Base-by-base conservation (phyloP, 2,113 vertebrate genomes). In the Mesoclemmys tuberculata region DNA sequence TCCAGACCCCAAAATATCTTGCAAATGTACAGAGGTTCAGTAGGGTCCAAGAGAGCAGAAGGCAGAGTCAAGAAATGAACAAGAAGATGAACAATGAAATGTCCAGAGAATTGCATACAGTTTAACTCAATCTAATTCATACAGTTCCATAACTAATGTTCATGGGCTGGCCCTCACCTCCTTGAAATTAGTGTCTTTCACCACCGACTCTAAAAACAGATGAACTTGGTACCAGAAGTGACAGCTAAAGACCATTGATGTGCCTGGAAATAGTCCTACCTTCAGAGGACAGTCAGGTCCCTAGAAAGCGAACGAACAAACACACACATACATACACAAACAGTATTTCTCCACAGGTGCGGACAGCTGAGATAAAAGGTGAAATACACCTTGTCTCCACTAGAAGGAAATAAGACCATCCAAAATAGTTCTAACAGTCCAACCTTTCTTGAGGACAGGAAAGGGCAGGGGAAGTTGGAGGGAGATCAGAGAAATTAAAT, bases 371-470 rank as follows among this genome's bases (percentile, higher is more conserved):
- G 79, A 68, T 84, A 81, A 94, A 24, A 94, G 84, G 78, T 91
- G 84, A 95, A 96, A 96, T 96, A 92, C 74, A 87, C 88, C 94
- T 91, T 92, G 64, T 81, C 51, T 91, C 56, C 52, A 44, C 83
- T 55, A 78, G 75, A 74, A 92, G 77, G 85, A 92, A 96, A 82
- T 89, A 90, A 85, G 87, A 93, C 44, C 90, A 88, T 88, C 11
- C 93, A 93, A 2, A 82, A 89, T 46, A 91, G 78, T 13, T 46
- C 71, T 87, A 95, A 88, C 75, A 58, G 49, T 85, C 87, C 81
- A 61, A 79, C 82, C 74, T 68, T n/a, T 46, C 46, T 82, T 86
- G 38, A 85, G 93, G 11, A 31, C 38, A 64, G 21, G 16, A 29
- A 56, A 38, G 16, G 12, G 29, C n/a, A 89, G 48, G 31, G 46